Evolutionary conservation across 2,888 invertebrate species (phyloP).

Genomic region (Lepetodrilus schrolli): DNA sequence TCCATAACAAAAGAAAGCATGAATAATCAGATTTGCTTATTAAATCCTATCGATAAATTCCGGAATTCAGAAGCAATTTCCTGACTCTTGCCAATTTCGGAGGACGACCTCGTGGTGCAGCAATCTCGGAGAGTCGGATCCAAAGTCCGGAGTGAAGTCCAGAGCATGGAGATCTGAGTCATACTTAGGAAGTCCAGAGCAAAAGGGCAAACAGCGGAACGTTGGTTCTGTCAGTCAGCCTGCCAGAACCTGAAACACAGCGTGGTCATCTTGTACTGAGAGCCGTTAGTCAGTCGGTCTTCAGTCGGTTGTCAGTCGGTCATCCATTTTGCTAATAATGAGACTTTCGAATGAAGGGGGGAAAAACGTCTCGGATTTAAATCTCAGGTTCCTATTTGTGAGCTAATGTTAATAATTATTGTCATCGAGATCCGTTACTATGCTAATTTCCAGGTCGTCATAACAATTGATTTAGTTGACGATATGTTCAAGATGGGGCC

Average conservation of each 20-base stretch:
- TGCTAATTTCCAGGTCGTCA: conserved; percentile 3
- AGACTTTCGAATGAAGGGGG: neutral
- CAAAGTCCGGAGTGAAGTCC: no score
- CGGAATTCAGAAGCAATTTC: no score
- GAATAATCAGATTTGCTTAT: no score
- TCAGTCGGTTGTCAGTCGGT: neutral
- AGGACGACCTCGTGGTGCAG: no score
- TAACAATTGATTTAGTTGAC: conserved; percentile 8
- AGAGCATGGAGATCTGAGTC: neutral
- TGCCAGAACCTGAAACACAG: neutral
- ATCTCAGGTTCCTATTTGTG: conserved; percentile 10
- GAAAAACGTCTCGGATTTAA: neutral
- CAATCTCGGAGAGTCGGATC: no score
- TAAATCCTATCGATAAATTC: no score
- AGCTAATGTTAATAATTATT: conserved; percentile 2
- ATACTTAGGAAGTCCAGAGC: neutral
- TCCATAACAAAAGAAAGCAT: no score
- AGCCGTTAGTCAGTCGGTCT: neutral
- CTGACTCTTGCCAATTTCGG: no score
- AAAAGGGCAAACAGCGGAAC: neutral
- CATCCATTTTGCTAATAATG: conserved; percentile 16
- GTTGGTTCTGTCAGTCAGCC: neutral
- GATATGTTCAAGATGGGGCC: no score
- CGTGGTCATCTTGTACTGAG: no score
- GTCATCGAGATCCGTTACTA: conserved; percentile 9